Base-by-base conservation (phyloP, 2,797 vertebrate species). In the Chaenodraco wilsoni region DNA sequence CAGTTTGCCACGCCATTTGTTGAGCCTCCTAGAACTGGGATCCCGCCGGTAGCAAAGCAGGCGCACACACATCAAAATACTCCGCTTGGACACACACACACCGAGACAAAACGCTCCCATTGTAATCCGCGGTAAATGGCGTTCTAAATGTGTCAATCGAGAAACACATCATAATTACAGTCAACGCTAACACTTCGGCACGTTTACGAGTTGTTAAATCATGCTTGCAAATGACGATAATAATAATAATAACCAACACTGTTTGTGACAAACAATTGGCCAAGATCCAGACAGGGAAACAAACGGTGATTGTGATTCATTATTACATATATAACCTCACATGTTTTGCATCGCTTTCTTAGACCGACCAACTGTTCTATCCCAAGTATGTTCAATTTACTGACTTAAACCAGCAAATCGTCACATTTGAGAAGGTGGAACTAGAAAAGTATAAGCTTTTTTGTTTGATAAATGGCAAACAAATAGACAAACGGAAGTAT, bases 1-100 rank as follows among this genome's bases (percentile, higher is more conserved):
- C 89, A 49, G 76, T 64, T 83, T 70, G 76, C 68, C 73, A 70
- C 50, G 55, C 56, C 72, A 49, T 78, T 87, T 85, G 88, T 74
- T 41, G 60, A 84, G 80, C 72, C 51, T 72, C 78, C 3, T 33
- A 73, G 76, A 84, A 79, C 69, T 74, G 8, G 64, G 19, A 68
- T 60, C 65, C 44, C 7, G 44, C 67, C 76, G n/a, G 3, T 51
- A 71, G 73, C 69, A 79, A 71, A 82, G 21, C 33, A 37, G 33
- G 33, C 33, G 77, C 10, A 57, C 65, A 59, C 63, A 21, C 58
- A 69, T 60, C 14, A 57, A 66, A 84, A 71, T 10, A 43, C 65
- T 8, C 37, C 17, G 17, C 40, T 16, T 41, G 48, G 50, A 78
- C 72, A 72, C 72, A 74, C 73, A 60, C 73, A 60, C 33, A 27